These are phyloP conservation scores for Ceratosolen solmsi DNA, from an alignment of 1,140 invertebrate species.

Conservation along the genomic window DNA sequence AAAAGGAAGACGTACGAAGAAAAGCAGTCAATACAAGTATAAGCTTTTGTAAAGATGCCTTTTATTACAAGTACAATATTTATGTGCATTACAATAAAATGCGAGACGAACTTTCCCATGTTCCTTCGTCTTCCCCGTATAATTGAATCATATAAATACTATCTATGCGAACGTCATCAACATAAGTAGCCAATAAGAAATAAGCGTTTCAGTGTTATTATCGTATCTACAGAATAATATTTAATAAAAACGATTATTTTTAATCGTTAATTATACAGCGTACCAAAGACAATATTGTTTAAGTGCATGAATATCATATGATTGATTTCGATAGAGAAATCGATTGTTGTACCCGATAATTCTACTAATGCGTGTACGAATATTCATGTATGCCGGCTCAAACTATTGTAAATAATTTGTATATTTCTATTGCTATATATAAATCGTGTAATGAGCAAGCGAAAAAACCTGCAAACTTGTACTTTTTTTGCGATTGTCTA, in stretches of 20 bases:
- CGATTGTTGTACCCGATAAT: neutral
- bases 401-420: conserved; percentile 33
- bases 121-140: no score
- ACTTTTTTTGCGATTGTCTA: conserved; percentile 21
- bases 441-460: neutral
- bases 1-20: neutral
- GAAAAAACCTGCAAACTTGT: neutral
- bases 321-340: neutral
- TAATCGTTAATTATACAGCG: conserved; percentile 50
- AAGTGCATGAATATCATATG: neutral
- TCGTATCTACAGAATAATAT: neutral
- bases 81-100: no score
- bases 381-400: conserved; percentile 2
- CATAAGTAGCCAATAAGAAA: no score
- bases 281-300: conserved; percentile 52
- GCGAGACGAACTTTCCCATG: no score
- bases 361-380: no score
- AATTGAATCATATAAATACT: no score
- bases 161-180: no score
- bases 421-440: conserved; percentile 26
- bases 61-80: no score
- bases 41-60: no score
- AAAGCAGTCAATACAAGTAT: neutral
- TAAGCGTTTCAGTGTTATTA: no score
- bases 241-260: neutral